Conservation (phyloP, 2,797 vertebrate genomes). For the Scyliorhinus canicula region DNA sequence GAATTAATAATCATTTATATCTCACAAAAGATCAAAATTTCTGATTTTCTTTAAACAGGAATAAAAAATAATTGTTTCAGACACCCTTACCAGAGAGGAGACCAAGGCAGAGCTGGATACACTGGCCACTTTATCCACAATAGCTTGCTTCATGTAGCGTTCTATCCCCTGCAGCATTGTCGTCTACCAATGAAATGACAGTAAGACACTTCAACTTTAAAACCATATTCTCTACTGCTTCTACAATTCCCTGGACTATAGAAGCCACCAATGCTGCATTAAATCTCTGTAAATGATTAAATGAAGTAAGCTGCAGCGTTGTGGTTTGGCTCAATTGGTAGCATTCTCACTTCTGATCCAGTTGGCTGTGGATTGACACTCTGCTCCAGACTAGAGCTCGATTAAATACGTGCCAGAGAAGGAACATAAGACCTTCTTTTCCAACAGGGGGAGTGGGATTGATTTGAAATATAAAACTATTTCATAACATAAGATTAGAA, state of each 20-base stretch:
- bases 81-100: constrained; percentile 77
- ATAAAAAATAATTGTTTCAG: neutral
- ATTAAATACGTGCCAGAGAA: neutral
- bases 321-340: neutral
- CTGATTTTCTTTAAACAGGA: neutral
- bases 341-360: neutral
- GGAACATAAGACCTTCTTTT: neutral
- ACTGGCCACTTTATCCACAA: constrained; percentile 92
- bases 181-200: constrained; percentile 58
- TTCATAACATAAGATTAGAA: neutral
- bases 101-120: constrained; percentile 92
- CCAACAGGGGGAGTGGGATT: neutral
- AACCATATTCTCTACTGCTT: neutral
- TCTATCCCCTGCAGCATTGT: constrained; percentile 96
- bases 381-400: neutral
- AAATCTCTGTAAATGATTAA: neutral
- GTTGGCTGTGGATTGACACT: neutral
- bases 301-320: neutral
- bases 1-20: neutral
- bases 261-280: neutral
- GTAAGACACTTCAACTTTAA: neutral
- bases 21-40: neutral
- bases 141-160: constrained; percentile 97
- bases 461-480: neutral
- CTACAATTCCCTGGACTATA: neutral